A percentile compares a stretch with the other conserved stretches of the same genome.
phyloP scores from a whole-genome alignment of 2,113 vertebrate genomes.

The Mesembrinibis cayennensis region DNA sequence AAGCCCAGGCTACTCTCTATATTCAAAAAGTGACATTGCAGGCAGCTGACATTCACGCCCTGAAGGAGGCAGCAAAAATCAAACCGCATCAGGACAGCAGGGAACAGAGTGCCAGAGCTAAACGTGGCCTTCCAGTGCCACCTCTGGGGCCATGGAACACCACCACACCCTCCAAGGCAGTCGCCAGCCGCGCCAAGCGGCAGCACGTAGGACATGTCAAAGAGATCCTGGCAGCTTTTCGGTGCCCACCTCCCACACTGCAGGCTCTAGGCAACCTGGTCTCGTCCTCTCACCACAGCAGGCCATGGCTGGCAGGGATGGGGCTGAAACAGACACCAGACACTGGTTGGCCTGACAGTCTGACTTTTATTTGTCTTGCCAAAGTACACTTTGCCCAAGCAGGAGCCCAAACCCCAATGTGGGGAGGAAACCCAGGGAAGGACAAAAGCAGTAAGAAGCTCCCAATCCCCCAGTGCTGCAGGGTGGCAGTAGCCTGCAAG shows the following conservation, averaged over 20 bases:
- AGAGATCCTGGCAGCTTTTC: not conserved
- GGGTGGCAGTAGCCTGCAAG: not conserved
- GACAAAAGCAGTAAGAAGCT: not conserved
- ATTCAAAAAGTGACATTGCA: not conserved
- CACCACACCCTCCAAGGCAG: not conserved
- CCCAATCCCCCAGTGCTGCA: not conserved
- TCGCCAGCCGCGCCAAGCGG: not conserved
- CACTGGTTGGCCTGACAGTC: not conserved
- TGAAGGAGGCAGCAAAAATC: not conserved
- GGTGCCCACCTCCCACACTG: not conserved
- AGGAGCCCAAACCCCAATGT: conserved; percentile 23
- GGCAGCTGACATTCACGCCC: not conserved
- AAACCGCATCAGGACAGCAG: not conserved
- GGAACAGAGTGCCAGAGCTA: not conserved
- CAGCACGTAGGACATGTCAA: fast-evolving
- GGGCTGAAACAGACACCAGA: not conserved
- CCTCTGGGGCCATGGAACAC: not conserved
- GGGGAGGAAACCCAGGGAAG: not conserved
- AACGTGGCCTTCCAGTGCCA: not conserved
- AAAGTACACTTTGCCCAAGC: not conserved
- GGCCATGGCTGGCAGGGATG: fast-evolving
- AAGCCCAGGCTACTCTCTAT: not conserved
- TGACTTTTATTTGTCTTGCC: conserved; percentile 14
- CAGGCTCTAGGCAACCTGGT: not conserved
- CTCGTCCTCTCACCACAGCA: not conserved